A percentile compares a stretch with the other conserved stretches of the same genome.
Evolutionary conservation across 2,888 invertebrate genomes (phyloP).

Genomic region (Tiphia femorata): DNA sequence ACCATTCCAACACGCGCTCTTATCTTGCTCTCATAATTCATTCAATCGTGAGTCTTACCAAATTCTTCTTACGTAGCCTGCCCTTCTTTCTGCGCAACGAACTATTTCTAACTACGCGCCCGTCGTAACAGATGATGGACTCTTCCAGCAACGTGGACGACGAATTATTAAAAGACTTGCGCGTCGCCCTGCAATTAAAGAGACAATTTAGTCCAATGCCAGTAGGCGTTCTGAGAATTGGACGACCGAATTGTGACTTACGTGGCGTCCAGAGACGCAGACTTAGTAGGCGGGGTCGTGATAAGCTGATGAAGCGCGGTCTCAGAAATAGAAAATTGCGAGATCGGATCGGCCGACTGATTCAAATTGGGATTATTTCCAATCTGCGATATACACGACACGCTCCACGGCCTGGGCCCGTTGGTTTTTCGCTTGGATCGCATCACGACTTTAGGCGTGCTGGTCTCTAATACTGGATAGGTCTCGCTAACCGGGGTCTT

Average conservation of each 20-base stretch:
- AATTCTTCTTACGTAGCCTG: constrained; percentile 67
- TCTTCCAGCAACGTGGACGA: constrained; percentile 73
- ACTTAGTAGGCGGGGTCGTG: constrained; percentile 66
- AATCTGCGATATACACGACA: constrained; percentile 86
- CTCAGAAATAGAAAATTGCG: constrained; percentile 87
- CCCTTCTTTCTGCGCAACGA: constrained; percentile 69
- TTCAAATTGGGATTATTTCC: constrained; percentile 51
- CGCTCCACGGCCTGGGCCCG: constrained; percentile 85
- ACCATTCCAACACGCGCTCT: constrained; percentile 13
- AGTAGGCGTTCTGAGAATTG: not conserved
- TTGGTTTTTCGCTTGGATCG: constrained; percentile 74
- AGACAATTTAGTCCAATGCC: no score
- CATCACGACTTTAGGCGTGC: constrained; percentile 73
- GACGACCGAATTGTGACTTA: constrained; percentile 43
- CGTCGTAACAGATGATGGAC: constrained; percentile 61
- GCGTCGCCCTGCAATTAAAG: constrained; percentile 52
- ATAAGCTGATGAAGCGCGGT: constrained; percentile 84
- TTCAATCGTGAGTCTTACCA: constrained; percentile 58
- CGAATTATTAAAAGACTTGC: constrained; percentile 67
- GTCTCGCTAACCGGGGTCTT: constrained; percentile 53
- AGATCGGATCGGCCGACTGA: constrained; percentile 57
- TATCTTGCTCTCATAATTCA: not conserved
- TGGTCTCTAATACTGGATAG: constrained; percentile 41
- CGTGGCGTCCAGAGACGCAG: constrained; percentile 62
- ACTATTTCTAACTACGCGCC: constrained; percentile 65